These are phyloP conservation scores for Hemiprocne comata DNA, from an alignment of 2,113 vertebrate genomes.

Conservation along the genomic window DNA sequence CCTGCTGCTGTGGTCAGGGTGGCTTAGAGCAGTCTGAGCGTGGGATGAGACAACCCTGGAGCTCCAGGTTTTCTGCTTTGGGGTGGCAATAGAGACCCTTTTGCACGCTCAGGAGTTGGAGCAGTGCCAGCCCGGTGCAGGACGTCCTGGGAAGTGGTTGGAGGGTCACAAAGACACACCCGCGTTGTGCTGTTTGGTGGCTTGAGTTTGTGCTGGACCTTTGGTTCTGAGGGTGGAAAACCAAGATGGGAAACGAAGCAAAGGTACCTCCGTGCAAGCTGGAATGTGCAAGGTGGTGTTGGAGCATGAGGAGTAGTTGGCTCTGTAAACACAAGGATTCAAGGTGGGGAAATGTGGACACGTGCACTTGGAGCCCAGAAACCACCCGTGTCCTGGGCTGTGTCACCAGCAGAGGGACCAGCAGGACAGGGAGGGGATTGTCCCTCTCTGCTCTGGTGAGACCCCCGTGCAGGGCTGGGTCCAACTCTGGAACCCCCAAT, in stretches of 20 bases:
- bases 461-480: too few relatives aligned
- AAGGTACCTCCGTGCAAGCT: too few relatives aligned
- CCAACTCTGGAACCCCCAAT: too few relatives aligned
- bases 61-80: not conserved
- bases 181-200: rapidly evolving
- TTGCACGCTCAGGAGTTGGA: rapidly evolving
- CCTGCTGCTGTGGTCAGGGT: rapidly evolving
- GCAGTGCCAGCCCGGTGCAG: not conserved
- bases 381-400: too few relatives aligned
- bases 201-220: not conserved
- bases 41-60: not conserved
- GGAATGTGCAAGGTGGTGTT: not conserved
- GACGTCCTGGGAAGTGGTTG: not conserved
- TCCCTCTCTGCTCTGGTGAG: too few relatives aligned
- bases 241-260: not conserved
- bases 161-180: not conserved
- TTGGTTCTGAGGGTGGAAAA: not conserved
- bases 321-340: not conserved
- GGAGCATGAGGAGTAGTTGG: not conserved
- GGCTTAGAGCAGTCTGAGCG: not conserved
- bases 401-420: too few relatives aligned
- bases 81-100: not conserved
- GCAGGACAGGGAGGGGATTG: too few relatives aligned
- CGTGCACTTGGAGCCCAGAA: too few relatives aligned
- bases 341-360: not conserved